Evolutionary conservation across 2,113 vertebrate genomes (phyloP), one percentile per base, ranked within the genome.

Genomic region (Cephalopterus ornatus): DNA sequence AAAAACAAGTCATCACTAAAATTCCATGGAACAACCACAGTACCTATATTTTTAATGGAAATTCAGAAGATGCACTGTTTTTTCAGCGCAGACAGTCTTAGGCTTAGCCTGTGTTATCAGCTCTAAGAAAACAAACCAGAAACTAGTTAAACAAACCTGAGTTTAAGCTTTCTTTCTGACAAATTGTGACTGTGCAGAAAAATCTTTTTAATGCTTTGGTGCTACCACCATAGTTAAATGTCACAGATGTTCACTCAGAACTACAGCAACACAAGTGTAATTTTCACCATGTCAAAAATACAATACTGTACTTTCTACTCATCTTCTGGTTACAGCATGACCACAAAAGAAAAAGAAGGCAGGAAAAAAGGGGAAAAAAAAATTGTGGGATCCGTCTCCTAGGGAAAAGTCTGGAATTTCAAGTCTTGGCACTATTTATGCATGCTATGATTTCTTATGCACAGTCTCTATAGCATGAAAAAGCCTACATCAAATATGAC

Each of bases 401-500:
- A 83, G 61, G 52, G 72, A 86, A 94, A 90, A 96, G 55, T 24
- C 68, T 88, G 79, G 79, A 77, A 91, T 95, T 94, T 94, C 82
- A 96, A 93, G 79, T 47, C 72, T 52, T 86, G 59, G 75, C 90
- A 92, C 92, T 97, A 71, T 84, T 94, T 96, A 94, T 96, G 92
- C 82, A 92, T 93, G 75, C 88, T 89, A 16, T 76, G 65, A 96
- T 96, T 95, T 96, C 85, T 92, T 92, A 97, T 95, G 92, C 95
- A 80, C 28, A 86, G 52, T 52, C 74, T 95, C 85, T 71, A 94
- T 71, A 86, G 63, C 90, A 90, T 90, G 92, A 96, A 95, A 95
- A 96, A 96, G 33, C 79, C 93, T 94, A 94, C 95, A 96, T 96
- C 93, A 96, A 96, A 94, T 97, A 88, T 85, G 95, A 97, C 87